phyloP scores from a whole-genome alignment of 2,797 vertebrate genomes.

The Brachymystax lenok region DNA sequence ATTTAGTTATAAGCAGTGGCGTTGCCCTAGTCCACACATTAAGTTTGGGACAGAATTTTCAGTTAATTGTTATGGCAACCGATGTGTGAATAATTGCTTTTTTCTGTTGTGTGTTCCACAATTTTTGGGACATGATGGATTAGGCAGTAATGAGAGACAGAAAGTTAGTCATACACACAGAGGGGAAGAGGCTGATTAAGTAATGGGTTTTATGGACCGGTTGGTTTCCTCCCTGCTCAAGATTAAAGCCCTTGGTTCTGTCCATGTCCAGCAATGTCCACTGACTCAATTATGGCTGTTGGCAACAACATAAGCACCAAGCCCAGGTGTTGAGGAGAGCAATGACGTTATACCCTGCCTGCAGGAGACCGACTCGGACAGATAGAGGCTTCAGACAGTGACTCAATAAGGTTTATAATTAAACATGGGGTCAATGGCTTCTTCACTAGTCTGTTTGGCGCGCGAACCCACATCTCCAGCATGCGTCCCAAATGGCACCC shows the following conservation, averaged over 20 bases:
- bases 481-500: not conserved
- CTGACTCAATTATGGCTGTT: conserved; percentile 6
- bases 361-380: not conserved
- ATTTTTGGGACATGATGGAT: not conserved
- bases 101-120: not conserved
- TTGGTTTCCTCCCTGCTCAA: not conserved
- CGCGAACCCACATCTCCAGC: not conserved
- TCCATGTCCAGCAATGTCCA: not conserved
- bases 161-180: not conserved
- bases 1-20: too few relatives aligned
- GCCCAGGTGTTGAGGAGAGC: not conserved
- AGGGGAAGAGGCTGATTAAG: not conserved
- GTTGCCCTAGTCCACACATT: not conserved
- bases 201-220: not conserved
- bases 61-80: not conserved
- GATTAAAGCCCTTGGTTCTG: not conserved
- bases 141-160: not conserved
- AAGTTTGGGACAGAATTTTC: not conserved
- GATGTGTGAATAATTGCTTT: not conserved
- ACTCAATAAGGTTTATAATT: not conserved
- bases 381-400: not conserved
- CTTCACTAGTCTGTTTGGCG: not conserved
- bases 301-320: not conserved
- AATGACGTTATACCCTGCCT: not conserved
- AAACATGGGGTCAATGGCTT: not conserved